A percentile compares a stretch with the other conserved stretches of the same genome.
Evolutionary conservation across 2,888 invertebrate species (phyloP).

Genomic region (Agonopterix subpropinquella): DNA sequence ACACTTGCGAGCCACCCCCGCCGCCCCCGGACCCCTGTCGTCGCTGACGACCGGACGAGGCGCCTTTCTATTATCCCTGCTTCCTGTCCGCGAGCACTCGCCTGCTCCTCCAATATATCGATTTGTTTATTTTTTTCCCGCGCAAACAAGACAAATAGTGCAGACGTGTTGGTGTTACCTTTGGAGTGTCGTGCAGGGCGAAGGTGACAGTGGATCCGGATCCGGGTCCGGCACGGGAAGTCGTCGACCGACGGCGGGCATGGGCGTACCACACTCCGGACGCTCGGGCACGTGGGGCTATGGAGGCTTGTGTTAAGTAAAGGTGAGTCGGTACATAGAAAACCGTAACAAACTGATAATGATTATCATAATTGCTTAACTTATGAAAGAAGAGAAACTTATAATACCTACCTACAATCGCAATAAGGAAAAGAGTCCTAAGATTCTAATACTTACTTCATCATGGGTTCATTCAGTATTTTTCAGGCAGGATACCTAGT

Average conservation of each 20-base stretch:
- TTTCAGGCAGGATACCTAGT: no score
- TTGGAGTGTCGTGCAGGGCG: constrained; percentile 43
- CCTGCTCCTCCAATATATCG: constrained; percentile 61
- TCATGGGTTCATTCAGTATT: no score
- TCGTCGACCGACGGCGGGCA: constrained; percentile 1
- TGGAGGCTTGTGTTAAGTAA: background rate
- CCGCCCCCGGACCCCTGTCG: constrained; percentile 25
- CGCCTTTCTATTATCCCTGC: constrained; percentile 68
- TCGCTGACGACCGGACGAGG: constrained; percentile 39
- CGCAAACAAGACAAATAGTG: constrained; percentile 56
- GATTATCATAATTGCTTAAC: no score
- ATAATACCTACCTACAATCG: no score
- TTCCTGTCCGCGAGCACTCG: constrained; percentile 72
- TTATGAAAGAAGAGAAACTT: no score
- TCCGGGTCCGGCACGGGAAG: constrained; percentile 12
- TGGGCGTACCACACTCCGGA: background rate
- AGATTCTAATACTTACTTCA: no score
- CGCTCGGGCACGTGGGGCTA: background rate
- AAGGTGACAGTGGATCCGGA: constrained; percentile 20
- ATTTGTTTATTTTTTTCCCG: constrained; percentile 72
- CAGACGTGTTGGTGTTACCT: constrained; percentile 33
- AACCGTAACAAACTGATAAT: no score
- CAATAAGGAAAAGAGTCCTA: no score
- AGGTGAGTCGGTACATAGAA: constrained; percentile 3
- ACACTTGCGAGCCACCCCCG: constrained; percentile 17